Conservation (phyloP, 2,797 vertebrate species). For the Dendrocincla tyrannina region DNA sequence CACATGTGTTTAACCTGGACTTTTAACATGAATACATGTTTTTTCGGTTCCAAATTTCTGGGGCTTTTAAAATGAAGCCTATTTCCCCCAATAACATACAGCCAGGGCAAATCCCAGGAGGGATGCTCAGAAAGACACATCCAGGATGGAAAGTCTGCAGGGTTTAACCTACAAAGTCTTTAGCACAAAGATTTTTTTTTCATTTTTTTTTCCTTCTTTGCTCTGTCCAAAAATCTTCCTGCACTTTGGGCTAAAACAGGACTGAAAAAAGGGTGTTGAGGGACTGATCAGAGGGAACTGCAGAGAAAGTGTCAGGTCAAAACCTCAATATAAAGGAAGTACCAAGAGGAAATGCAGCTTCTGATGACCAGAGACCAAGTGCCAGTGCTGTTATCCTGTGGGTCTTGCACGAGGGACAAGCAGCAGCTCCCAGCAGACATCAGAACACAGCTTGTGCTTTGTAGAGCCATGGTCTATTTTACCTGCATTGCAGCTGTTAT, state of each 20-base stretch:
- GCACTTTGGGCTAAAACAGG: not conserved
- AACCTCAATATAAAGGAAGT: not conserved
- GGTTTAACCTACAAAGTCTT: not conserved
- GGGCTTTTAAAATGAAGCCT: constrained; percentile 5
- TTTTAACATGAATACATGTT: too few relatives aligned
- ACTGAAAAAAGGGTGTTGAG: not conserved
- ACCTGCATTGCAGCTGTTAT: not conserved
- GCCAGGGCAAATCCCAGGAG: not conserved
- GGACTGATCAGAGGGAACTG: not conserved
- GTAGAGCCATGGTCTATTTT: not conserved
- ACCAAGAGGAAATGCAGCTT: not conserved
- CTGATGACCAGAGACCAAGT: not conserved
- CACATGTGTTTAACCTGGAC: too few relatives aligned
- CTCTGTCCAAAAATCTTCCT: not conserved
- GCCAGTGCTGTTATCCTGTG: not conserved
- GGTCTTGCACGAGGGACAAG: not conserved
- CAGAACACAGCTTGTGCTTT: not conserved
- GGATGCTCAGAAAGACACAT: not conserved
- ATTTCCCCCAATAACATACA: not conserved
- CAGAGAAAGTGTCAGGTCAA: not conserved
- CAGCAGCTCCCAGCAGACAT: not conserved
- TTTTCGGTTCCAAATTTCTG: too few relatives aligned
- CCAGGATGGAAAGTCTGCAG: not conserved
- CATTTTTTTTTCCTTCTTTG: not conserved
- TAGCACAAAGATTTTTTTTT: not conserved